phyloP scores from a whole-genome alignment of 2,888 invertebrate genomes.

The Acanthococcus lagerstroemiae region DNA sequence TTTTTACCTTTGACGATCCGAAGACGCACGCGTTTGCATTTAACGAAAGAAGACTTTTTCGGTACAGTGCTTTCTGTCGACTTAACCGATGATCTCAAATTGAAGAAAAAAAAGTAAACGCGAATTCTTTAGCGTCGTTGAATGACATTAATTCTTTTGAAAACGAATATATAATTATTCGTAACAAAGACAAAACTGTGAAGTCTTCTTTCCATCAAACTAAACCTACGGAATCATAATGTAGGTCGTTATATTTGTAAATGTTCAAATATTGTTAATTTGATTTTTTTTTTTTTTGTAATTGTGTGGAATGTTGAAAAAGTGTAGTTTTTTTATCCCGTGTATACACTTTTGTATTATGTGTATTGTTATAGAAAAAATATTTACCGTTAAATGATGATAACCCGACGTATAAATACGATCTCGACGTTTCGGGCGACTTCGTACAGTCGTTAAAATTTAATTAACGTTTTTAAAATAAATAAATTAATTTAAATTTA shows the following conservation, averaged over 20 bases:
- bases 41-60: neutral
- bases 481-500: neutral
- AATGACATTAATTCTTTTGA: neutral
- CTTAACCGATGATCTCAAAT: neutral
- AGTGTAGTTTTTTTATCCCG: neutral
- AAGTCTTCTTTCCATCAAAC: too few relatives aligned
- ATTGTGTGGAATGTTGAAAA: neutral
- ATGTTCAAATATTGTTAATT: neutral
- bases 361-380: neutral
- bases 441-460: neutral
- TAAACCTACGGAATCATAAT: too few relatives aligned
- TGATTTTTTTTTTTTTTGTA: neutral
- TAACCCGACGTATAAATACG: neutral
- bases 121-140: too few relatives aligned
- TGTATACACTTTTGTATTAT: neutral
- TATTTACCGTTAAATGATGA: neutral
- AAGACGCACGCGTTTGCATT: too few relatives aligned
- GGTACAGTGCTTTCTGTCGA: neutral
- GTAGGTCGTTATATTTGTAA: neutral
- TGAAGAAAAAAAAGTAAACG: too few relatives aligned
- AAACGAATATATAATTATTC: too few relatives aligned
- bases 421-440: neutral
- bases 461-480: neutral
- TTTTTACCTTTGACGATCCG: too few relatives aligned
- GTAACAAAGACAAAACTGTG: too few relatives aligned